Conservation (phyloP, 2,797 vertebrate species). For the Sphenopsis melanotis region DNA sequence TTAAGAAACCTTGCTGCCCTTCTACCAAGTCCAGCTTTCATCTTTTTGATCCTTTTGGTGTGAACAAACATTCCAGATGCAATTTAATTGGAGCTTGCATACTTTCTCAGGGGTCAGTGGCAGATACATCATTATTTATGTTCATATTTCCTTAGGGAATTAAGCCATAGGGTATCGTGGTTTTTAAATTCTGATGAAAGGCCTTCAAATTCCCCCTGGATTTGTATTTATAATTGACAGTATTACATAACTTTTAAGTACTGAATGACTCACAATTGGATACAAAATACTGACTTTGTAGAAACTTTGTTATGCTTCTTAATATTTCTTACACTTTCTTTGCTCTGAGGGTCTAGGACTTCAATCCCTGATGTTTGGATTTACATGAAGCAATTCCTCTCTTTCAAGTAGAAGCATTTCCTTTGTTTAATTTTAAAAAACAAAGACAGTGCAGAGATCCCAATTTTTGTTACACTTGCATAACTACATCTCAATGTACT, state of each 20-base stretch:
- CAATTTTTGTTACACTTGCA: neutral
- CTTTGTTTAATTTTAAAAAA: conserved; percentile 25
- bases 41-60: neutral
- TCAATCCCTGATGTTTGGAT: neutral
- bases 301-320: neutral
- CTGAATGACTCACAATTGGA: neutral
- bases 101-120: neutral
- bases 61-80: neutral
- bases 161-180: neutral
- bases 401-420: neutral
- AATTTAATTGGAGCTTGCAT: neutral
- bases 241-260: conserved; percentile 27
- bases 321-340: neutral
- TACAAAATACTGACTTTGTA: neutral
- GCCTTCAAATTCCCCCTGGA: neutral
- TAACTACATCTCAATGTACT: conserved; percentile 12
- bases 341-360: neutral
- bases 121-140: neutral
- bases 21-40: neutral
- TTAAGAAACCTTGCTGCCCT: neutral
- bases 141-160: neutral
- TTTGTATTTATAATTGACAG: neutral
- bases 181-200: neutral
- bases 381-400: neutral
- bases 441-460: neutral